Base-by-base conservation (phyloP, 2,797 vertebrate species). In the Tragelaphus eurycerus region DNA sequence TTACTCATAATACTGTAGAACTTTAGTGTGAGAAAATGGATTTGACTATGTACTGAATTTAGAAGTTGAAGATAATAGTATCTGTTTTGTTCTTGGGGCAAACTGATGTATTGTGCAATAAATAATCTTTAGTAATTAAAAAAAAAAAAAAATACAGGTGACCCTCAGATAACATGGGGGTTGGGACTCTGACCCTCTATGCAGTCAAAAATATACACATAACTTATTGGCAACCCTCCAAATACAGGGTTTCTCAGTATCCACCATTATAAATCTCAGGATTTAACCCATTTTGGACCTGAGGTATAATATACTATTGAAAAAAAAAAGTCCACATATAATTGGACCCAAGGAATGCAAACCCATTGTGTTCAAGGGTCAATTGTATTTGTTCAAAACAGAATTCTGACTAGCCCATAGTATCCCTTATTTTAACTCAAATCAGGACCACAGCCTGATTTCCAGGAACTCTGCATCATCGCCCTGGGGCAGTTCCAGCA, bases 51-150 rank as follows among this genome's bases (percentile, higher is more conserved):
- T 95, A 62, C 81, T 94, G 90, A 93, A 91, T 86, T 97, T 96
- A 93, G 76, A 97, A 59, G 29, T 90, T 93, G 25, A 89, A 38
- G 93, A 59, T 88, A 93, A 48, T 81, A 78, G 59, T 54, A 67
- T 71, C 19, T 86, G 71, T 95, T 92, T 97, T 95, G 87, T 84
- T 93, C 79, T 93, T 98, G 90, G 93, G 48, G 86, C 55, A 96
- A 64, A 93, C 89, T 96, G 94, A 97, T 98, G 89, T 97, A 97
- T 89, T 98, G 98, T 99, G 98, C 97, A 99, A 98, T 99, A 99
- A 99, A 98, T 97, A 97, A 97, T 94, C 96, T 97, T 97, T 98
- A 97, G 96, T 96, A 98, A 97, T 67, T 98, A 97, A 96, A 96
- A 34, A 93, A 93, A 82, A n/a, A n/a, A n/a, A 52, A 64, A 83